A percentile compares a stretch with the other conserved stretches of the same genome.
These are phyloP conservation scores for Pipa parva DNA, from an alignment of 2,113 vertebrate species.

Conservation along the genomic window DNA sequence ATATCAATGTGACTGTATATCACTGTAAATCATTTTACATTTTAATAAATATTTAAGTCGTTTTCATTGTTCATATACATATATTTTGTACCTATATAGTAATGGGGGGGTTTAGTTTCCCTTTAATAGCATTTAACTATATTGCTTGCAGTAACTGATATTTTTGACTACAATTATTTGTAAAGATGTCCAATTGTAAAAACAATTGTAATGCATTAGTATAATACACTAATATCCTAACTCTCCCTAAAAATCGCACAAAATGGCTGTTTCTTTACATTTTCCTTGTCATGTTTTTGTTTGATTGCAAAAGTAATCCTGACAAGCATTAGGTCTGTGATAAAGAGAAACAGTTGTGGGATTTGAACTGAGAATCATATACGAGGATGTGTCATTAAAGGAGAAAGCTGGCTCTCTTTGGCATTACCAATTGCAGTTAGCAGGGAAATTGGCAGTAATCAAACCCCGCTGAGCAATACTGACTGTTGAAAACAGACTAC, in stretches of 20 bases:
- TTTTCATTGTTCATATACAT: no score
- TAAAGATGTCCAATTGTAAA: no score
- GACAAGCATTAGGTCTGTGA: constrained; percentile 23
- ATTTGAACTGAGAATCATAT: constrained; percentile 36
- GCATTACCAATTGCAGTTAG: constrained; percentile 41
- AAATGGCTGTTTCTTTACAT: constrained; percentile 26
- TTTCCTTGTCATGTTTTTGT: constrained; percentile 35
- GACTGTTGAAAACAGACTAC: constrained; percentile 27
- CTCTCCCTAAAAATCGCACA: background rate
- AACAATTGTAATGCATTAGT: no score
- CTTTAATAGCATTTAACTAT: no score
- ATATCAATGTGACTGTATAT: no score
- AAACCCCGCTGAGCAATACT: constrained; percentile 40
- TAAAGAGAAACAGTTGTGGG: constrained; percentile 33
- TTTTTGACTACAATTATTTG: no score
- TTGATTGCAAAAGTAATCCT: constrained; percentile 41
- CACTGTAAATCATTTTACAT: no score
- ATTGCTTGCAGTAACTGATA: no score
- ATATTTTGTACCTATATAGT: no score
- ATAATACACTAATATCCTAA: no score
- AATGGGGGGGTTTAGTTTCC: no score
- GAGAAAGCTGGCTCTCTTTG: constrained; percentile 42
- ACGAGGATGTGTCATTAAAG: constrained; percentile 34
- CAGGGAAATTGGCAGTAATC: constrained; percentile 32
- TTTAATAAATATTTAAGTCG: no score